phyloP scores from a whole-genome alignment of 2,888 invertebrate genomes.

The Nomada flava region DNA sequence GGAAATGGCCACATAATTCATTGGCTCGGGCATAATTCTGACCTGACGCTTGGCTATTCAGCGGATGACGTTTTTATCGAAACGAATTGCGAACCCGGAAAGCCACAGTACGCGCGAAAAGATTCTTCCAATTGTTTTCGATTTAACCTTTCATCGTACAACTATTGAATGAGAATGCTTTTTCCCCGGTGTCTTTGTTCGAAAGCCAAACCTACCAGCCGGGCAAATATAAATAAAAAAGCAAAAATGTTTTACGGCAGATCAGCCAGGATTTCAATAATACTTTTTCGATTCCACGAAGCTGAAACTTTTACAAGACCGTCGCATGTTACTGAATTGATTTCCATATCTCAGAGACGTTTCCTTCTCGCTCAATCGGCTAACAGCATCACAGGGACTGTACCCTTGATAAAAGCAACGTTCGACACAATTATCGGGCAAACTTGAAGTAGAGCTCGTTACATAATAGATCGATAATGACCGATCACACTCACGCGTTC shows the following conservation, averaged over 20 bases:
- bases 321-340: neutral
- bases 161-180: neutral
- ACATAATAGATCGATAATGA: conserved; percentile 28
- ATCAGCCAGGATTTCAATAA: neutral
- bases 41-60: conserved; percentile 15
- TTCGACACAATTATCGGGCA: conserved; percentile 17
- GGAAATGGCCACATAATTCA: conserved; percentile 58
- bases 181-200: neutral
- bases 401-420: neutral
- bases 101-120: neutral
- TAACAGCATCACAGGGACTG: neutral
- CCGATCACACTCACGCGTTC: conserved; percentile 19
- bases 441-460: conserved; percentile 15
- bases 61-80: conserved; percentile 33
- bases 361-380: neutral
- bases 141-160: neutral
- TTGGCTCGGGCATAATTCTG: conserved; percentile 47
- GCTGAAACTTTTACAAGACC: neutral
- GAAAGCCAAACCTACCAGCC: neutral
- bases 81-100: conserved; percentile 26
- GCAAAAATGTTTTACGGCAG: neutral
- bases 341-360: neutral
- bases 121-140: neutral
- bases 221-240: neutral
- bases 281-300: neutral